Conservation (phyloP, 2,888 invertebrate genomes). For the Auanema sp. region DNA sequence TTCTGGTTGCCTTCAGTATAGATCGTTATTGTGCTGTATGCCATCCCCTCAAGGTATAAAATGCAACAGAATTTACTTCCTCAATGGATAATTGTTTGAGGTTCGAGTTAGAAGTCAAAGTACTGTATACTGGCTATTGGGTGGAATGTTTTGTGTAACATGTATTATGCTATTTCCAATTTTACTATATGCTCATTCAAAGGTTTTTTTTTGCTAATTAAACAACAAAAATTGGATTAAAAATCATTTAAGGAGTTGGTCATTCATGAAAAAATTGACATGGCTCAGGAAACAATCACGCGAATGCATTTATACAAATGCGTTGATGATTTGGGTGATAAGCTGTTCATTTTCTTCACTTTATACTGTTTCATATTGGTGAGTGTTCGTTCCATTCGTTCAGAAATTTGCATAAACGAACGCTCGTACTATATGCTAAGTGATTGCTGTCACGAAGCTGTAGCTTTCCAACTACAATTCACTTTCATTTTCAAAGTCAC, state of each 20-base stretch:
- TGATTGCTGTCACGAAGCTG: too few species aligned
- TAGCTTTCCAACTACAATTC: too few species aligned
- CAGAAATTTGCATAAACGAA: too few species aligned
- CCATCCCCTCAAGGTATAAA: constrained; percentile 41
- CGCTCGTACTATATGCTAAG: too few species aligned
- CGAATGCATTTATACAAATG: constrained; percentile 49
- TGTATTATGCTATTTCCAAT: constrained; percentile 46
- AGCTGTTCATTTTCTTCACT: constrained; percentile 43
- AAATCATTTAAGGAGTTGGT: constrained; percentile 36
- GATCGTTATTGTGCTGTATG: constrained; percentile 51
- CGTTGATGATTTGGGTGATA: constrained; percentile 46
- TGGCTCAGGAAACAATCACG: constrained; percentile 33
- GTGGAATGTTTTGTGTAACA: constrained; percentile 37
- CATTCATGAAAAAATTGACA: constrained; percentile 40
- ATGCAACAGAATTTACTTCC: too few species aligned
- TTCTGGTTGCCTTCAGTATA: constrained; percentile 46
- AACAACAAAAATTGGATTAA: neutral
- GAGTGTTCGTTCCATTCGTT: constrained; percentile 8
- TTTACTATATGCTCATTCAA: constrained; percentile 45
- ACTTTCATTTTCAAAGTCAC: too few species aligned
- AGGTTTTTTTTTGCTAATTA: constrained; percentile 24
- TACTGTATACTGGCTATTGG: constrained; percentile 34
- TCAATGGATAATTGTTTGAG: constrained; percentile 18
- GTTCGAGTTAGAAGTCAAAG: constrained; percentile 35
- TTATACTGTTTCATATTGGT: constrained; percentile 46